phyloP scores from a whole-genome alignment of 1,140 invertebrate genomes.

The Scaptomyza hsui region DNA sequence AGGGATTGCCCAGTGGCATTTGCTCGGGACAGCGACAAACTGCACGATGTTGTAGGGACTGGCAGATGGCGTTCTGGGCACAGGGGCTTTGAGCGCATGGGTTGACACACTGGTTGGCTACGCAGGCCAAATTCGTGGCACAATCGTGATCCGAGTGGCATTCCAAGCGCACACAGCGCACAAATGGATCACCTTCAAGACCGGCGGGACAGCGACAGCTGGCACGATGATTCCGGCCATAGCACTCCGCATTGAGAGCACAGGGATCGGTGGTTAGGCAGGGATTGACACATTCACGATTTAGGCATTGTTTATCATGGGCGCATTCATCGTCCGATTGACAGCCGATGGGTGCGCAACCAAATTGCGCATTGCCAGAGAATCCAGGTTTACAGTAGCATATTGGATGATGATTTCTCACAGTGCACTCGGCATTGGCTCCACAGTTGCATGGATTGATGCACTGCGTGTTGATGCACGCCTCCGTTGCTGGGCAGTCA shows the following conservation, averaged over 20 bases:
- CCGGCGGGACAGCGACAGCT: slow-evolving; percentile 90
- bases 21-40: slow-evolving; percentile 91
- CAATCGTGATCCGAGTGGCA: slow-evolving; percentile 91
- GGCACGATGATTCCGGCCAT: slow-evolving; percentile 89
- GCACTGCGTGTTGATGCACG: slow-evolving; percentile 91
- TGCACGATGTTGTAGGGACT: slow-evolving; percentile 90
- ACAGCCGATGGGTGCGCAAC: slow-evolving; percentile 92
- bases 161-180: slow-evolving; percentile 91
- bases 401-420: slow-evolving; percentile 91
- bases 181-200: slow-evolving; percentile 90
- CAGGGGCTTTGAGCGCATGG: slow-evolving; percentile 90
- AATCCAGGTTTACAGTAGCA: slow-evolving; percentile 91
- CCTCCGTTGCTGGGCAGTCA: slow-evolving; percentile 91
- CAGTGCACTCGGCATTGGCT: slow-evolving; percentile 90
- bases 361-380: slow-evolving; percentile 92
- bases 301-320: slow-evolving; percentile 91
- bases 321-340: slow-evolving; percentile 91
- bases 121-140: slow-evolving; percentile 88
- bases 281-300: slow-evolving; percentile 91
- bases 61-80: slow-evolving; percentile 92
- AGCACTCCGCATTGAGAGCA: slow-evolving; percentile 92
- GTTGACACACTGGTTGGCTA: slow-evolving; percentile 89
- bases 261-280: slow-evolving; percentile 92
- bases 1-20: slow-evolving; percentile 90
- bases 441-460: slow-evolving; percentile 94